Evolutionary conservation across 1,140 invertebrate species (phyloP).

Genomic region (Drosophila nebulosa): DNA sequence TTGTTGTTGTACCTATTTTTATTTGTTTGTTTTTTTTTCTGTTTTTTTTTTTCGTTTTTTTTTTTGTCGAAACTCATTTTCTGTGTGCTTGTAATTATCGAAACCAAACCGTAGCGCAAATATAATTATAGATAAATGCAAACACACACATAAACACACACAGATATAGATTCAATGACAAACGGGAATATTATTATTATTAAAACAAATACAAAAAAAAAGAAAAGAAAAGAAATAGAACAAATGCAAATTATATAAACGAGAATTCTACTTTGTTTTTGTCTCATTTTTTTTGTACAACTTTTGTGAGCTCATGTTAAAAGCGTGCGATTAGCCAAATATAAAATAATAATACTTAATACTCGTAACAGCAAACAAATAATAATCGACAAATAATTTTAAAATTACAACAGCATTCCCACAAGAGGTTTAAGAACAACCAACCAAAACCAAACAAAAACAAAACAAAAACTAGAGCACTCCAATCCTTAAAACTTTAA

Average conservation of each 20-base stretch:
- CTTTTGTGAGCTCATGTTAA: constrained; percentile 11
- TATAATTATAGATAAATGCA: constrained; percentile 42
- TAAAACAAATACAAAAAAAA: constrained; percentile 8
- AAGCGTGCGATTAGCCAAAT: constrained; percentile 48
- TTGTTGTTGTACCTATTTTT: constrained; percentile 15
- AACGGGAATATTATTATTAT: not conserved
- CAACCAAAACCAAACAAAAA: constrained; percentile 31
- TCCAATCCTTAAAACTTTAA: constrained; percentile 26
- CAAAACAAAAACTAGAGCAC: constrained; percentile 14
- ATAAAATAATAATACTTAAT: not conserved
- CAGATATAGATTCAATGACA: constrained; percentile 8
- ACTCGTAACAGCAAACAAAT: not conserved
- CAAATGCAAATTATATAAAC: constrained; percentile 21
- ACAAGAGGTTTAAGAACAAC: constrained; percentile 47
- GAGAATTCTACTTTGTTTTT: constrained; percentile 53
- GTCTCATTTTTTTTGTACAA: constrained; percentile 10
- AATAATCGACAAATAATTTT: constrained; percentile 30
- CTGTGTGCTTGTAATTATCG: constrained; percentile 63
- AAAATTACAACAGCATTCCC: constrained; percentile 52
- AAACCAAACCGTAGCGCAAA: constrained; percentile 43
- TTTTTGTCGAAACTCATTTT: constrained; percentile 44
- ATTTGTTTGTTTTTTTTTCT: constrained; percentile 15
- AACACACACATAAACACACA: constrained; percentile 14
- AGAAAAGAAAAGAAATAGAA: constrained; percentile 8
- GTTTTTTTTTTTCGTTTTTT: constrained; percentile 29